Evolutionary conservation across 2,888 invertebrate genomes (phyloP).

Genomic region (Archips xylosteana): DNA sequence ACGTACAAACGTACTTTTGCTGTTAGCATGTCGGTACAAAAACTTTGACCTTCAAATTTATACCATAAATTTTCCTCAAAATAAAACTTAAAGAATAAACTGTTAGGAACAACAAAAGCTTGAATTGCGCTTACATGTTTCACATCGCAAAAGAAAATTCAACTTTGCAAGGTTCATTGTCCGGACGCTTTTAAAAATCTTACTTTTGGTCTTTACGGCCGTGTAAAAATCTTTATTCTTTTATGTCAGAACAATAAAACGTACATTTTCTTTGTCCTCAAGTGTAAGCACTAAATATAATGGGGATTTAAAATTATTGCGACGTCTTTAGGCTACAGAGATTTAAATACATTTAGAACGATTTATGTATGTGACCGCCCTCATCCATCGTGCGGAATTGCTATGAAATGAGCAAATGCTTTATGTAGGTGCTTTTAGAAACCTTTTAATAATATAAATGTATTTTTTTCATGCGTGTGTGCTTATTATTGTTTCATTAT

Average conservation of each 20-base stretch:
- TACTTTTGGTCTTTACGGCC: constrained; percentile 13
- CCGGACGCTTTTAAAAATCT: constrained; percentile 24
- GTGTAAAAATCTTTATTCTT: constrained; percentile 34
- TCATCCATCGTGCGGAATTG: constrained; percentile 40
- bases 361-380: constrained; percentile 44
- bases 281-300: constrained; percentile 41
- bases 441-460: too few relatives aligned
- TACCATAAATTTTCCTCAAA: not conserved
- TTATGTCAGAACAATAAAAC: constrained; percentile 39
- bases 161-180: constrained; percentile 13
- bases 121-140: constrained; percentile 19
- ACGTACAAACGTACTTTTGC: not conserved
- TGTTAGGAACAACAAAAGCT: constrained; percentile 6
- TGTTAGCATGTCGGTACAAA: not conserved
- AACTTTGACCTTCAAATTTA: constrained; percentile 1
- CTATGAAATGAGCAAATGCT: constrained; percentile 43
- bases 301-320: constrained; percentile 44
- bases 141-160: constrained; percentile 26
- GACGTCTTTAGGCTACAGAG: constrained; percentile 36
- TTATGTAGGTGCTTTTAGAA: constrained; percentile 16
- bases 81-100: not conserved
- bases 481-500: too few relatives aligned
- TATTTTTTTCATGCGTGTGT: too few relatives aligned
- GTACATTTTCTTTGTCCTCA: constrained; percentile 37
- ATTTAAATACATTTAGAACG: constrained; percentile 44